Conservation (phyloP, 2,797 vertebrate genomes). For the Sebastes elongatus region DNA sequence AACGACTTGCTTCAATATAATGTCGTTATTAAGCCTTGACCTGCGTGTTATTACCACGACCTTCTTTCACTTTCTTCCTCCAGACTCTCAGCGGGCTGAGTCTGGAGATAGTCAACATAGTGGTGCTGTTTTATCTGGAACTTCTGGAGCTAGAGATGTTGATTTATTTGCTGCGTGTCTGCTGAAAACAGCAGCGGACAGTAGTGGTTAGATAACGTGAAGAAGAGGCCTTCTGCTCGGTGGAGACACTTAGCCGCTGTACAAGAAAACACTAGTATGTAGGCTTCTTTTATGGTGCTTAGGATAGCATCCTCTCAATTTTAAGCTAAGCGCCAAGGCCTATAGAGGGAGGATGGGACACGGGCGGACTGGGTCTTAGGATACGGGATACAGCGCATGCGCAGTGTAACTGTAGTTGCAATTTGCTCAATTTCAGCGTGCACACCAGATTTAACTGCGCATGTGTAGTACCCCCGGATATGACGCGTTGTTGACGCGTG, state of each 20-base stretch:
- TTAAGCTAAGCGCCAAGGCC: slow-evolving; percentile 8
- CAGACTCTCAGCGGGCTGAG: not conserved
- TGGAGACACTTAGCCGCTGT: accelerated
- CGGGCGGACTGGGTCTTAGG: too few relatives aligned
- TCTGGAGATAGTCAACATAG: not conserved
- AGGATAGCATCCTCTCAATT: not conserved
- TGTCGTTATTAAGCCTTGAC: too few relatives aligned
- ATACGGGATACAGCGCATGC: too few relatives aligned
- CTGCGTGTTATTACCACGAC: not conserved
- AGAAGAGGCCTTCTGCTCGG: not conserved
- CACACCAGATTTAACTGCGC: too few relatives aligned
- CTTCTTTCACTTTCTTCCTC: too few relatives aligned
- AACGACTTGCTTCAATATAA: not conserved
- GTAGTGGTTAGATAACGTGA: accelerated
- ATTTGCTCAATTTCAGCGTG: too few relatives aligned
- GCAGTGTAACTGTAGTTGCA: too few relatives aligned
- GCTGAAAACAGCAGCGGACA: not conserved
- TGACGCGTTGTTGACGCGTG: too few relatives aligned
- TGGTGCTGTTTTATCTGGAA: not conserved
- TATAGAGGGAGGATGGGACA: too few relatives aligned
- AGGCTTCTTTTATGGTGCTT: not conserved
- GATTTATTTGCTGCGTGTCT: not conserved
- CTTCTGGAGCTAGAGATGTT: not conserved
- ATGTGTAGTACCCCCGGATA: too few relatives aligned
- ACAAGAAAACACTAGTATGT: not conserved